Base-by-base conservation (phyloP, 2,888 invertebrate genomes). In the Tachina lurida region DNA sequence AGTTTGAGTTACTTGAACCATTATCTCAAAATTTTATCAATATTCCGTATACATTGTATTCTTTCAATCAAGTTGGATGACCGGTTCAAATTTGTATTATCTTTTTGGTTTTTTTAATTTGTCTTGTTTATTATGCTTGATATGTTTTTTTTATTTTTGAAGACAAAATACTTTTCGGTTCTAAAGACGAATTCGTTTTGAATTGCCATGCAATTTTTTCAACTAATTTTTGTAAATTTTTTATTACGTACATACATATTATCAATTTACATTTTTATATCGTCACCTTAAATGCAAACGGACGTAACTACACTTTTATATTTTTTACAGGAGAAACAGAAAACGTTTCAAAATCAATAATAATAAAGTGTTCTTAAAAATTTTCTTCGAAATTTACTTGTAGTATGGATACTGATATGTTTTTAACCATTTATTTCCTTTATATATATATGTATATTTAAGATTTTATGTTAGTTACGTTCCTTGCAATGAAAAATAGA, bases 1-100 rank as follows among this genome's bases (percentile, higher is more conserved):
- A 5, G 91, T 92, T 87, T 92, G 92, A 39, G 91, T 91, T 84
- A 92, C 89, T 85, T 91, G 91, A 76, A 91, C 92, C 93, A 93
- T 93, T 86, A 84, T 84, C 73, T 52, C 70, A 47, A 22, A 52
- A 43, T 17, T 41, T 39, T 67, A 43, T 56, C 13, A 73, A 52
- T 62, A 52, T 54, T 19, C 31, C 31, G 31, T 49, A 15, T 67
- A 13, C 19, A 22, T 41, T 10, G 41, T 39, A 17, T 54, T 31
- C 3, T 19, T 65, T 68, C 49, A 43, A 54, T 17, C 12, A 76
- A 73, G 76, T 77, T 83, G 13, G 12, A 56, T 82, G 82, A 82
- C 81, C 82, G 62, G 39, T 70, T 3, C 19, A 63, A 31, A 12
- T 56, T 70, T 73, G 15, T 45, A 17, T 67, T 74, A 45, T 43